These are phyloP conservation scores for Sturnus vulgaris DNA, from an alignment of 2,113 vertebrate genomes.

Conservation along the genomic window DNA sequence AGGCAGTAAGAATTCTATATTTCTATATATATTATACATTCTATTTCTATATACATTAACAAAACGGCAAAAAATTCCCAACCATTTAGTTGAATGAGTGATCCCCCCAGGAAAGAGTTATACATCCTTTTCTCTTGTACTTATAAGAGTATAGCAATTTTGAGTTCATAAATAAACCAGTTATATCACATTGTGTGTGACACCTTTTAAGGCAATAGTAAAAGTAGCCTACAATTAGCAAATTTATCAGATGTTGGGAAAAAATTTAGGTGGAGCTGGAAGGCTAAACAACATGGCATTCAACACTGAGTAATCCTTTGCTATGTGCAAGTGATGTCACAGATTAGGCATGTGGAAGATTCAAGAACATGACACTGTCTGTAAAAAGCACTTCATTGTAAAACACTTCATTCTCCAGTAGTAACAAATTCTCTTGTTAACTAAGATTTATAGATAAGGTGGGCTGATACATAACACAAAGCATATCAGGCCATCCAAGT, in stretches of 20 bases:
- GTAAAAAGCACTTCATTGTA: not conserved
- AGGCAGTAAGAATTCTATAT: not conserved
- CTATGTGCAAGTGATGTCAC: not conserved
- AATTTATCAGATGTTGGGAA: not conserved
- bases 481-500: not conserved
- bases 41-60: not conserved
- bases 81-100: not conserved
- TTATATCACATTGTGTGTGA: not conserved
- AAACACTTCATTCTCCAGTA: not conserved
- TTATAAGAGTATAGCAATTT: not conserved
- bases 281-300: not conserved
- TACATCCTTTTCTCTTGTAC: not conserved
- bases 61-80: fast-evolving
- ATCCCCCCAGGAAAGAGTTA: not conserved
- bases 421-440: not conserved
- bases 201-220: not conserved
- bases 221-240: not conserved
- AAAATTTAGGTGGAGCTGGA: not conserved
- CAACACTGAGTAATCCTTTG: not conserved
- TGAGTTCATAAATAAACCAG: not conserved
- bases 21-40: not conserved
- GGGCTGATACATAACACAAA: not conserved
- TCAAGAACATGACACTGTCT: not conserved
- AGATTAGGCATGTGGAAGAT: not conserved
- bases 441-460: not conserved